phyloP scores from a whole-genome alignment of 2,113 vertebrate genomes.

The Platycercus adscitus region DNA sequence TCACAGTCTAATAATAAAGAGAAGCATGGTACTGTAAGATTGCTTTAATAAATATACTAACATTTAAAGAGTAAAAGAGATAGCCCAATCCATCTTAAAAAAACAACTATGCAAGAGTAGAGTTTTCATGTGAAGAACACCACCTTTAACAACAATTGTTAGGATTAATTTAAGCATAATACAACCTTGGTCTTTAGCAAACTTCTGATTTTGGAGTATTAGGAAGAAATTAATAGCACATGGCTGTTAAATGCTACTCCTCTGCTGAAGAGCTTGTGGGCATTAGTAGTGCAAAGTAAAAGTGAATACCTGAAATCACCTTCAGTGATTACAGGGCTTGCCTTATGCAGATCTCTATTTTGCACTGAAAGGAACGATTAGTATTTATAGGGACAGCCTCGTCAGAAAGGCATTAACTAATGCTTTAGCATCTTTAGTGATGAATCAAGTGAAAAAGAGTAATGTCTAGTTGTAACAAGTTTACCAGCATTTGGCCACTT shows the following conservation, averaged over 20 bases:
- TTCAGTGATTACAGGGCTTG: neutral
- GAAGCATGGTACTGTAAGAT: neutral
- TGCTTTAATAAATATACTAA: neutral
- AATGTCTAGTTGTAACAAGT: neutral
- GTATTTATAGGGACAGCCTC: neutral
- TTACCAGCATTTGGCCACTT: neutral
- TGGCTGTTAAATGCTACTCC: neutral
- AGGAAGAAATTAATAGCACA: neutral
- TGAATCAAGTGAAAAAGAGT: neutral
- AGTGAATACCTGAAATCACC: neutral
- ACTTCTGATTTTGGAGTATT: neutral
- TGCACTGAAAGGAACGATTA: neutral
- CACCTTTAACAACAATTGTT: neutral
- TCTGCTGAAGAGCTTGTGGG: neutral
- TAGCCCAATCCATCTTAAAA: neutral
- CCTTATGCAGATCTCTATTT: neutral
- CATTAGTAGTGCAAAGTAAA: neutral
- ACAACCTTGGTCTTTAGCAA: neutral
- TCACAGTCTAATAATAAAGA: constrained; percentile 79
- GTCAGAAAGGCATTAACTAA: neutral
- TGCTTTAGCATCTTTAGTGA: neutral
- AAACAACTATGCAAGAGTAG: neutral
- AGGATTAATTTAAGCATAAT: neutral
- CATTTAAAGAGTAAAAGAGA: neutral
- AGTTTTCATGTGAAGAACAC: neutral